Evolutionary conservation across 2,888 invertebrate genomes (phyloP), one percentile per base, ranked within the genome.

Genomic region (Carpatolechia fugitivella): DNA sequence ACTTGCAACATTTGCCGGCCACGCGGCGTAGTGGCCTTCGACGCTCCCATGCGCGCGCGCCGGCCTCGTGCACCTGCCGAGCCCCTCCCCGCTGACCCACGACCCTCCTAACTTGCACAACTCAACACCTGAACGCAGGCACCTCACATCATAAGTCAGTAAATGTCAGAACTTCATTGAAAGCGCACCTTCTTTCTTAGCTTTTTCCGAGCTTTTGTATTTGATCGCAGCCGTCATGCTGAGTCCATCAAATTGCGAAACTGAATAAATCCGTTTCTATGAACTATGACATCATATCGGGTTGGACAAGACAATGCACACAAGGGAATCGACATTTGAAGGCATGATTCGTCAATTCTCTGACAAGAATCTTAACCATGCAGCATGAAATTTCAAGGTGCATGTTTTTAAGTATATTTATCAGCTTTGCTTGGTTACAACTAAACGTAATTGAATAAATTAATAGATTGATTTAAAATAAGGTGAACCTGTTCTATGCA

Each of bases 31-130:
- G 69, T 67, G 82, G 78, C 85, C 85, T 85, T 85, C 83, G 70
- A 71, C 74, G 75, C 76, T 80, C 78, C 76, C 82, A 82, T 82
- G 78, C 74, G 80, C 78, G 65, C 65, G 60, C 64, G 64, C 60
- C 69, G 78, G 76, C 82, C 81, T 81, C 79, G 80, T 76, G 73
- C 85, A 84, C 84, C 86, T 85, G 84, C 80, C 76, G 74, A 70
- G 68, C 61, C 68, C 64, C 69, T 60, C 62, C 58, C 62, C 58
- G 59, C 62, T 60, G 55, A 59, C 59, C 56, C 57, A 55, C 61
- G 66, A 65, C 70, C 70, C 69, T 61, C 59, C 63, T 56, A 57
- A 61, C 68, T 83, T 83, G 78, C 79, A 76, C 78, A 84, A 84
- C 69, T 67, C 63, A 70, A 70, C 74, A 78, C 74, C 72, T 60